Base-by-base conservation (phyloP, 1,140 invertebrate genomes). In the Formica exsecta region DNA sequence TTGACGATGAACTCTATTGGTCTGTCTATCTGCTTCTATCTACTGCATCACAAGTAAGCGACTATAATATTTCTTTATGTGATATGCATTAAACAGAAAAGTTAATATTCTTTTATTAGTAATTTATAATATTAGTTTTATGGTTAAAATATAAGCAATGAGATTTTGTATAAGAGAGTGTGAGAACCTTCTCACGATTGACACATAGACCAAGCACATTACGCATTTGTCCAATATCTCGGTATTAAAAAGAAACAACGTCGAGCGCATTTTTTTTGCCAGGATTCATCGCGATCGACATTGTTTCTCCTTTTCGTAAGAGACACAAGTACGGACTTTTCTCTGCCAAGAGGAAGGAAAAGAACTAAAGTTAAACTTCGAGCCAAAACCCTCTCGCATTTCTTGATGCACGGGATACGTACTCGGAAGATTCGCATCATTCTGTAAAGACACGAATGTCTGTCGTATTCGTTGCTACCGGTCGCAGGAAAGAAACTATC, bases 401-500 rank as follows among this genome's bases (percentile, higher is more conserved):
- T 6, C 9, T 59, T 29, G 41, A 84, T 84, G 32, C 71, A 41
- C 38, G 16, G 29, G 25, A 87, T 62, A 68, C 38, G 7, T 38
- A 19, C 25, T 79, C 36, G 7, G 11, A 48, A 48, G 44, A 48
- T 48, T 48, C 65, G 41, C 75, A 41, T 71, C 36, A 62, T 71
- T 9, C 38, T 19, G 36, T 59, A 71, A 89, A 79, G 74, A 81
- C 65, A 29, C 32, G 29, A 57, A 22, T 38, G 38, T 59, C 54
- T 80, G 38, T 32, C 57, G 51, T 62, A 38, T 38, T 85, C 54
- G 73, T n/a, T 68, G 36, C n/a, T 51, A 19, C 29, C 59, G 32
- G 65, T 83, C 74, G 22, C 54, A 41, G 73, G 36, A 61, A 87
- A 84, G 73, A 79, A 87, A 87, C 71, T 84, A 79, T 90, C 89